Conservation (phyloP, 2,797 vertebrate species). For the Phaenicophaeus curvirostris region DNA sequence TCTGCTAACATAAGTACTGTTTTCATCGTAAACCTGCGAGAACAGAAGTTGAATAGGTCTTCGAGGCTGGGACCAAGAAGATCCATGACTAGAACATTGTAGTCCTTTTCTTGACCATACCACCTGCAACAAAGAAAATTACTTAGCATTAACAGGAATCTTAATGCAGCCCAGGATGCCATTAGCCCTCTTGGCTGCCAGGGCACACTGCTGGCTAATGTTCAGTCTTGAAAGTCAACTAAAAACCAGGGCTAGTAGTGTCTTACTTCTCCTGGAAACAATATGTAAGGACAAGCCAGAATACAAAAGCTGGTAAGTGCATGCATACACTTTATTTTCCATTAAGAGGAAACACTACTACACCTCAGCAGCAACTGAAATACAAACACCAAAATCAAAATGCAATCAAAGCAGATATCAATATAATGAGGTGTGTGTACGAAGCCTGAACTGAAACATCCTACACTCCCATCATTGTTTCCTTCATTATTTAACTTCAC, state of each 20-base stretch:
- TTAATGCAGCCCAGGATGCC: background rate
- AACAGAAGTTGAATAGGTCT: conserved; percentile 99
- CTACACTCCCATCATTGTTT: background rate
- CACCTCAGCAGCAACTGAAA: background rate
- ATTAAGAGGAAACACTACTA: background rate
- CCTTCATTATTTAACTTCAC: background rate
- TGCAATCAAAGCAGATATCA: background rate
- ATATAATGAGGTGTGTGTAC: background rate
- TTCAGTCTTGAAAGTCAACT: background rate
- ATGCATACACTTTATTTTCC: background rate
- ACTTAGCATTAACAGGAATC: background rate
- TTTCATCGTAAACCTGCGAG: conserved; percentile 99
- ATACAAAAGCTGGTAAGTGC: background rate
- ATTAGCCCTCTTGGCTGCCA: background rate
- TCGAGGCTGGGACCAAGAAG: conserved; percentile 97
- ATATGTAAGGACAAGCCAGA: background rate
- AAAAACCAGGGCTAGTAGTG: background rate
- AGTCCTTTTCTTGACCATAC: conserved; percentile 99
- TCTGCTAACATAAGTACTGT: conserved; percentile 99
- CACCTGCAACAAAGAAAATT: conserved; percentile 82
- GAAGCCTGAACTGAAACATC: background rate
- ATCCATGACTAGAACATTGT: conserved; percentile 99
- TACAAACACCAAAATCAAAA: background rate
- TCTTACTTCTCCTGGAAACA: background rate
- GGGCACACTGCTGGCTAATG: background rate